Evolutionary conservation across 2,888 invertebrate genomes (phyloP).

Genomic region (Gortyna flavago): DNA sequence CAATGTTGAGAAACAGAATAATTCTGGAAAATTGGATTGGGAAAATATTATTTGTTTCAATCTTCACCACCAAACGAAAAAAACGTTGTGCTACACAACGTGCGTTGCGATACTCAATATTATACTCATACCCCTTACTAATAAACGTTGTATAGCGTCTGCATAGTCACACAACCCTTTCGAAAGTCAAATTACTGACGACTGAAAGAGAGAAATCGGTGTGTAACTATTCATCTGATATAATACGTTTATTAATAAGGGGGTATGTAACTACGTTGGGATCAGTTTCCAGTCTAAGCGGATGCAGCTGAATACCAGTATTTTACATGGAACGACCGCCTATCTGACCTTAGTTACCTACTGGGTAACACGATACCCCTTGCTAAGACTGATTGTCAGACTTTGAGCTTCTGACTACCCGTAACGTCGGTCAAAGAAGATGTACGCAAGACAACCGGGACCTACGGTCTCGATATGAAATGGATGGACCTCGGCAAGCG

Average conservation of each 20-base stretch:
- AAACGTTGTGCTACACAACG: not conserved
- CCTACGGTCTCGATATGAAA: not conserved
- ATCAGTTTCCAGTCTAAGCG: not conserved
- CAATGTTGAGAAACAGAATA: conserved; percentile 13
- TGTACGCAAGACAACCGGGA: not conserved
- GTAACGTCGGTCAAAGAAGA: not conserved
- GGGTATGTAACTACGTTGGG: not conserved
- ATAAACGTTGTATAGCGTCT: no score
- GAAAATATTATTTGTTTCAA: not conserved
- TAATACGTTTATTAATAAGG: no score
- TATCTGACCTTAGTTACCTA: not conserved
- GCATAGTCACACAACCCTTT: no score
- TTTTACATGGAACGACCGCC: not conserved
- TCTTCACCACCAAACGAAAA: not conserved
- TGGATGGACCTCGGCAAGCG: not conserved
- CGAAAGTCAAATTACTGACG: no score
- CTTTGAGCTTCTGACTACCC: not conserved
- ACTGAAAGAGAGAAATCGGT: no score
- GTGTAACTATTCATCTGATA: no score
- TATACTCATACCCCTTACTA: no score
- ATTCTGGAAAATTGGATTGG: not conserved
- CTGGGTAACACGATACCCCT: not conserved
- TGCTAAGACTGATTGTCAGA: not conserved
- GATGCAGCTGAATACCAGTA: not conserved
- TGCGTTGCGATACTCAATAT: no score